A percentile compares a stretch with the other conserved stretches of the same genome.
phyloP scores from a whole-genome alignment of 2,888 invertebrate genomes.

The Biston stratarius region DNA sequence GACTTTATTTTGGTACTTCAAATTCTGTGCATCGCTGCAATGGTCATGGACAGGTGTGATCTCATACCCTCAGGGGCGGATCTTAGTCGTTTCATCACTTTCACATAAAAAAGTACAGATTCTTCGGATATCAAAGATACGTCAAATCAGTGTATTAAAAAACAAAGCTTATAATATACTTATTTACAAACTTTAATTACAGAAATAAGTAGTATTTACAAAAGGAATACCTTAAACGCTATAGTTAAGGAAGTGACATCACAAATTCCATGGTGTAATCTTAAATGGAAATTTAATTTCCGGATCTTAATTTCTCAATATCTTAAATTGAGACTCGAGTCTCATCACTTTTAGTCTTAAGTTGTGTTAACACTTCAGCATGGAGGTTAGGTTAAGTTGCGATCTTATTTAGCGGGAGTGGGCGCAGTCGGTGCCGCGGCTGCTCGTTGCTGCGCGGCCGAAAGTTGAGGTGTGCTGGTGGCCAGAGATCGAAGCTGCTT shows the following conservation, averaged over 20 bases:
- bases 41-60: no score
- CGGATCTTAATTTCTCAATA: not conserved
- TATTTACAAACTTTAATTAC: slow-evolving; percentile 18
- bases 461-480: slow-evolving; percentile 79
- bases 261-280: not conserved
- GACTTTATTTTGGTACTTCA: no score
- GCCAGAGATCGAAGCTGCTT: slow-evolving; percentile 88
- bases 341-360: not conserved
- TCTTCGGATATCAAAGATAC: not conserved
- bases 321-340: not conserved
- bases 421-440: slow-evolving; percentile 79
- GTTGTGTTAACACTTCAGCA: not conserved
- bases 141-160: slow-evolving; percentile 1
- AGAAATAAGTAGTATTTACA: slow-evolving; percentile 37
- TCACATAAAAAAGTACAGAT: not conserved
- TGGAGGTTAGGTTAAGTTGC: slow-evolving; percentile 15
- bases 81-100: no score
- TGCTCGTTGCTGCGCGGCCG: slow-evolving; percentile 78
- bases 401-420: slow-evolving; percentile 62
- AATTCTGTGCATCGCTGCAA: no score
- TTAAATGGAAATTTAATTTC: slow-evolving; percentile 9
- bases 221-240: slow-evolving; percentile 6
- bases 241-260: not conserved
- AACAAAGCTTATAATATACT: slow-evolving; percentile 5
- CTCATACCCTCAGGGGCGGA: no score